A percentile compares a stretch with the other conserved stretches of the same genome.
phyloP scores from a whole-genome alignment of 2,888 invertebrate species.

The Argyresthia goedartella region DNA sequence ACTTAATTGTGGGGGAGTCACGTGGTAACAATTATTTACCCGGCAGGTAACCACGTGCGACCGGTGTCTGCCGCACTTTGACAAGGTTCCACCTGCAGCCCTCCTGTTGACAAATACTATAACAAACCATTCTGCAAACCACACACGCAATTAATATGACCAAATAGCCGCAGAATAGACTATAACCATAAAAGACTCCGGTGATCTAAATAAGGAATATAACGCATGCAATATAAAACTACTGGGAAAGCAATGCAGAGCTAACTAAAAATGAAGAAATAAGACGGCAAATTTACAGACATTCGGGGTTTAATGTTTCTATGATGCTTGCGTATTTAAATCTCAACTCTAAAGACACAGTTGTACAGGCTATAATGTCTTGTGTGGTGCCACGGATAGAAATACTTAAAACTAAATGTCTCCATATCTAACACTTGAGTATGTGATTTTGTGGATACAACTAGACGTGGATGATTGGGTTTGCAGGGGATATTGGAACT shows the following conservation, averaged over 20 bases:
- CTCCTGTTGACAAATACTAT: not conserved
- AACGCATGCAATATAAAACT: constrained; percentile 22
- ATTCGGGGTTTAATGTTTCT: constrained; percentile 55
- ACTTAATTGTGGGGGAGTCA: constrained; percentile 54
- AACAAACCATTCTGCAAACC: not conserved
- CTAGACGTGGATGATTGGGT: not conserved
- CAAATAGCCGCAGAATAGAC: not conserved
- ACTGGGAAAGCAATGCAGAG: constrained; percentile 56
- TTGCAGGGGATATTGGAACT: not conserved
- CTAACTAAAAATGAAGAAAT: constrained; percentile 66
- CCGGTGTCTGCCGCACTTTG: constrained; percentile 9
- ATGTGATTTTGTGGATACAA: not conserved
- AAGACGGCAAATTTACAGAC: constrained; percentile 63
- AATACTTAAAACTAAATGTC: constrained; percentile 20
- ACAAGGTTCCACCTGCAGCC: not conserved
- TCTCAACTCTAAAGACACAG: constrained; percentile 28
- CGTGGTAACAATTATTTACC: constrained; percentile 68
- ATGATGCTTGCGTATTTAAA: constrained; percentile 19
- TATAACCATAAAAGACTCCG: not conserved
- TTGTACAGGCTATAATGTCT: constrained; percentile 31
- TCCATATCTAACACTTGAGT: constrained; percentile 2
- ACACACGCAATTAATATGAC: not conserved
- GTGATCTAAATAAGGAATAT: constrained; percentile 6
- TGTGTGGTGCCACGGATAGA: constrained; percentile 22
- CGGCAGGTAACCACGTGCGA: constrained; percentile 52